Percentiles rank a stretch among this genome's conserved stretches.
Evolutionary conservation across 2,113 vertebrate species (phyloP).

Genomic region (Alethe castanea): DNA sequence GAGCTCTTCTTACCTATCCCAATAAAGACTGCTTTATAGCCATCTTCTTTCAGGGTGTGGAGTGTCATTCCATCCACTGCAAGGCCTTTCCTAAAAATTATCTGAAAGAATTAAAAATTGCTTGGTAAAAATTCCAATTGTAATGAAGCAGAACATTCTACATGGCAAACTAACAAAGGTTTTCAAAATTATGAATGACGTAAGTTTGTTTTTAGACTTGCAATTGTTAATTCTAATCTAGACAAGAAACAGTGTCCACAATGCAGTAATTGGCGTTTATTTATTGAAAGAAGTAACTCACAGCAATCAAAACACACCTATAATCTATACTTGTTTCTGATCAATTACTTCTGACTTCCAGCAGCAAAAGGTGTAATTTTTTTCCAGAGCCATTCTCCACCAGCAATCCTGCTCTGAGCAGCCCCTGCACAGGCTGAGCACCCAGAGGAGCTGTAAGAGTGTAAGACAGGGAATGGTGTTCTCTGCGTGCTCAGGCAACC

Average conservation of each 20-base stretch:
- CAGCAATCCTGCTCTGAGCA: background rate
- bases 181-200: background rate
- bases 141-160: background rate
- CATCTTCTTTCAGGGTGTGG: slow-evolving; percentile 79
- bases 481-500: background rate
- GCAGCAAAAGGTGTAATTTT: background rate
- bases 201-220: background rate
- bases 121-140: background rate
- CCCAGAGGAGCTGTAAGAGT: background rate
- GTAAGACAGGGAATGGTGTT: accelerated
- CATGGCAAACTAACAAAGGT: background rate
- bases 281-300: background rate
- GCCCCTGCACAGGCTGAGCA: background rate
- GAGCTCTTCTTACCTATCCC: slow-evolving; percentile 84
- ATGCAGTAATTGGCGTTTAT: background rate
- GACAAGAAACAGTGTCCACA: background rate
- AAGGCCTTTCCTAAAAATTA: slow-evolving; percentile 82
- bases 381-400: background rate
- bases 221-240: background rate
- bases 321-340: background rate
- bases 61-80: slow-evolving; percentile 81
- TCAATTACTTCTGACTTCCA: background rate
- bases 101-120: slow-evolving; percentile 69
- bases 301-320: background rate
- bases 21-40: slow-evolving; percentile 83